Conservation (phyloP, 2,797 vertebrate genomes). For the Amphiprion clarkii region DNA sequence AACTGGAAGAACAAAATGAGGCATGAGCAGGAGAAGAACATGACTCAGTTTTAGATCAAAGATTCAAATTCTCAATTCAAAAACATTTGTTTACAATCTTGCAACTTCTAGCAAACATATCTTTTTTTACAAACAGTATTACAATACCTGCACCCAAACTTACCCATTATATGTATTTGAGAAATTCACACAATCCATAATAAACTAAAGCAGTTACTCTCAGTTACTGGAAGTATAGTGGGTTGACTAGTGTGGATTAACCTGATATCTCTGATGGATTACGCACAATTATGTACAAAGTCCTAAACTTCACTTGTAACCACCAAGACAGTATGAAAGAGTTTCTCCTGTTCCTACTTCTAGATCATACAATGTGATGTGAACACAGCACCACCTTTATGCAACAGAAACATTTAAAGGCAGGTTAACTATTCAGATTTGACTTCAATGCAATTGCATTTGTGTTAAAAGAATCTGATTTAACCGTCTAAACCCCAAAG, state of each 20-base stretch:
- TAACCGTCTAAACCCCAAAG: no score
- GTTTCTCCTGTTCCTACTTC: no score
- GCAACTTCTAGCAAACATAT: not conserved
- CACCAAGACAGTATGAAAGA: no score
- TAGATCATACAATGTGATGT: no score
- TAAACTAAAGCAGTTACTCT: not conserved
- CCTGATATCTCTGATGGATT: not conserved
- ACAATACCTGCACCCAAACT: not conserved
- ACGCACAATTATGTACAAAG: not conserved
- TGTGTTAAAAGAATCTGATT: no score
- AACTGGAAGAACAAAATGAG: conserved; percentile 21
- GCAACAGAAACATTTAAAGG: no score
- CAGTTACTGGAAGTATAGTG: not conserved
- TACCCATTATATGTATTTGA: not conserved
- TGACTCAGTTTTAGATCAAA: conserved; percentile 17
- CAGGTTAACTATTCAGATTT: no score
- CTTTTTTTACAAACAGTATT: not conserved
- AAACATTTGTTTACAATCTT: not conserved
- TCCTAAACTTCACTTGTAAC: no score
- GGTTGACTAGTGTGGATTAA: not conserved
- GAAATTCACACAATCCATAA: not conserved
- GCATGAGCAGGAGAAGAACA: conserved; percentile 6
- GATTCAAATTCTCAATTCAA: not conserved
- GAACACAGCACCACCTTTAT: no score
- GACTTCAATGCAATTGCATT: no score